phyloP scores from a whole-genome alignment of 2,797 vertebrate species.

The Lagothrix lagotricha region DNA sequence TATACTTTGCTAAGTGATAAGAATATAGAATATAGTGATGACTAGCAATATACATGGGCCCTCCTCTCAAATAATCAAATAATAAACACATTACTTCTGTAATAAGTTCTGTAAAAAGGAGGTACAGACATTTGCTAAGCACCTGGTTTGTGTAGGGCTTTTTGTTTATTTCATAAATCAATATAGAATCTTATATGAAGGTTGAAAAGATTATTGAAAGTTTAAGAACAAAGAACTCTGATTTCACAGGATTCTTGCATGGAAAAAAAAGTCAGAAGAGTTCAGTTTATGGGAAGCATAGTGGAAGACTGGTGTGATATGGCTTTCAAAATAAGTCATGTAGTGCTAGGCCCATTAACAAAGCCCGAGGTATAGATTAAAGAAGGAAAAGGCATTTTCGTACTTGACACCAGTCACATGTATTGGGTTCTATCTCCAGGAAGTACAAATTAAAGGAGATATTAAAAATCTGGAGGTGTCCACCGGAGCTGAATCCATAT shows the following conservation, averaged over 20 bases:
- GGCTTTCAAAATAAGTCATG: constrained; percentile 37
- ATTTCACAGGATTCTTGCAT: neutral
- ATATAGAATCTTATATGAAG: neutral
- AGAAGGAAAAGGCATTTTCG: neutral
- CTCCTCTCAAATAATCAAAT: neutral
- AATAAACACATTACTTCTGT: neutral
- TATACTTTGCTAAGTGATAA: neutral
- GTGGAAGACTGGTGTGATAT: neutral
- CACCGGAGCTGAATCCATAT: neutral
- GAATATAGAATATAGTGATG: neutral
- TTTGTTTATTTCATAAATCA: constrained; percentile 51
- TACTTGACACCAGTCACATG: neutral
- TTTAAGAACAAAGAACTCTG: neutral
- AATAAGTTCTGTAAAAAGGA: neutral
- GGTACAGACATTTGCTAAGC: neutral
- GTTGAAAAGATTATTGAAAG: constrained; percentile 30
- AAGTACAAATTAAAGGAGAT: neutral
- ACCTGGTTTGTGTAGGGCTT: neutral
- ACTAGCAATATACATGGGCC: neutral
- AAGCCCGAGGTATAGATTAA: neutral
- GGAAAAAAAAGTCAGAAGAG: neutral
- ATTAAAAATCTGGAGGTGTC: constrained; percentile 22
- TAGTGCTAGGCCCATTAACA: constrained; percentile 6
- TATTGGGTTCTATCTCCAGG: neutral
- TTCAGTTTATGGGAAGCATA: constrained; percentile 10